Conservation (phyloP, 2,888 invertebrate species). For the Keiferia lycopersicella region DNA sequence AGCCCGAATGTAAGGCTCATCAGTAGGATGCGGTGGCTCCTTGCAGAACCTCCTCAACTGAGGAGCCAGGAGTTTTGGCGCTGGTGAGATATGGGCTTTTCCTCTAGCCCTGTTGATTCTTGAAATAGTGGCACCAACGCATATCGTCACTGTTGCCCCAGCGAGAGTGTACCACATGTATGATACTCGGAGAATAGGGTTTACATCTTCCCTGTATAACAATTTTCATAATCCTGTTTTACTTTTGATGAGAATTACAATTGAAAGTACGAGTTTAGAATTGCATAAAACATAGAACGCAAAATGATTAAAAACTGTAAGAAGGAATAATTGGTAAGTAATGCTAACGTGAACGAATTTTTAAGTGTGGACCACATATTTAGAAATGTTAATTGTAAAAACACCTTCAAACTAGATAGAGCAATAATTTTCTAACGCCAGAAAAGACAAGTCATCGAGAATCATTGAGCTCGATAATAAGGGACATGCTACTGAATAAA, state of each 20-base stretch:
- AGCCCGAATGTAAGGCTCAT: constrained; percentile 67
- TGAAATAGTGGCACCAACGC: constrained; percentile 58
- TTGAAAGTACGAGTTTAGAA: too few relatives aligned
- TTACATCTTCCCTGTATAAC: constrained; percentile 73
- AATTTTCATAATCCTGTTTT: background rate
- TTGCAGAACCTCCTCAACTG: constrained; percentile 82
- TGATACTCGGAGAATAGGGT: constrained; percentile 86
- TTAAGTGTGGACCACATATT: too few relatives aligned
- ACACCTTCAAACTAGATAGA: too few relatives aligned
- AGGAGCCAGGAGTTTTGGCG: constrained; percentile 84
- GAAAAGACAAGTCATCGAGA: too few relatives aligned
- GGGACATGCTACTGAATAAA: background rate
- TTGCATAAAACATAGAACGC: too few relatives aligned
- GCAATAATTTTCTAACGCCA: too few relatives aligned
- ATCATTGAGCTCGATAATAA: background rate
- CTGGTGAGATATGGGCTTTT: constrained; percentile 59
- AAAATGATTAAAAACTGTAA: too few relatives aligned
- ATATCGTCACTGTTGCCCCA: constrained; percentile 60
- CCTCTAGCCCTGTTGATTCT: constrained; percentile 55
- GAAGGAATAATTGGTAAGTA: too few relatives aligned
- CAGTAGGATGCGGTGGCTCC: constrained; percentile 70
- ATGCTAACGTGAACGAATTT: too few relatives aligned
- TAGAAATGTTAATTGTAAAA: too few relatives aligned
- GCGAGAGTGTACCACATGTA: constrained; percentile 89
- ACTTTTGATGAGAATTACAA: too few relatives aligned